phyloP scores from a whole-genome alignment of 1,140 invertebrate genomes.

The Alviniconcha marisindica region DNA sequence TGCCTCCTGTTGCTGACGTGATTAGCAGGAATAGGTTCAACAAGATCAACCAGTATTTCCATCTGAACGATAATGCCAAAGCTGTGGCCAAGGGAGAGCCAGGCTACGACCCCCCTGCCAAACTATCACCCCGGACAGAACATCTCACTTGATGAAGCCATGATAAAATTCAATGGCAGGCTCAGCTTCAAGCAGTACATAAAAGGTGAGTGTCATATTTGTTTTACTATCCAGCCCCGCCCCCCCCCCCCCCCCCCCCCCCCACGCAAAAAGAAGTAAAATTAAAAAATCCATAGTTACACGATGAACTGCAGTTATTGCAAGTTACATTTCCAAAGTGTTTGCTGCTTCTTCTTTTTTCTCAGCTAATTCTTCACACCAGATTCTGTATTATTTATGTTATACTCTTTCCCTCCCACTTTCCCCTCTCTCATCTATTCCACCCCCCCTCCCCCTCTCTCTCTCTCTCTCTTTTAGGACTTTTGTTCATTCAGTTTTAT shows the following conservation, averaged over 20 bases:
- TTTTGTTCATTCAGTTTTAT: background rate
- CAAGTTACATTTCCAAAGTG: background rate
- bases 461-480: background rate
- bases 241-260: too few relatives aligned
- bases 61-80: slow-evolving; percentile 37
- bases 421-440: too few relatives aligned
- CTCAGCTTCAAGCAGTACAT: slow-evolving; percentile 75
- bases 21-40: slow-evolving; percentile 45
- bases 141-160: slow-evolving; percentile 72
- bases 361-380: too few relatives aligned
- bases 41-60: slow-evolving; percentile 56
- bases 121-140: slow-evolving; percentile 43
- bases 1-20: slow-evolving; percentile 40
- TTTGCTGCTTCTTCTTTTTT: background rate
- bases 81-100: slow-evolving; percentile 28
- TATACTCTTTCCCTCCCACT: background rate
- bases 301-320: background rate
- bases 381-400: background rate
- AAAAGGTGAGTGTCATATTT: slow-evolving; percentile 63
- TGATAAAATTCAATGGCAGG: slow-evolving; percentile 75
- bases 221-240: too few relatives aligned
- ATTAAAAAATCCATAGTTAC: background rate
- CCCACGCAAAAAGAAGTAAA: too few relatives aligned
- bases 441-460: too few relatives aligned
- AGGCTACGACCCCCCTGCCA: slow-evolving; percentile 49